phyloP scores from a whole-genome alignment of 1,140 invertebrate species.

The Drosophila tsacasi region DNA sequence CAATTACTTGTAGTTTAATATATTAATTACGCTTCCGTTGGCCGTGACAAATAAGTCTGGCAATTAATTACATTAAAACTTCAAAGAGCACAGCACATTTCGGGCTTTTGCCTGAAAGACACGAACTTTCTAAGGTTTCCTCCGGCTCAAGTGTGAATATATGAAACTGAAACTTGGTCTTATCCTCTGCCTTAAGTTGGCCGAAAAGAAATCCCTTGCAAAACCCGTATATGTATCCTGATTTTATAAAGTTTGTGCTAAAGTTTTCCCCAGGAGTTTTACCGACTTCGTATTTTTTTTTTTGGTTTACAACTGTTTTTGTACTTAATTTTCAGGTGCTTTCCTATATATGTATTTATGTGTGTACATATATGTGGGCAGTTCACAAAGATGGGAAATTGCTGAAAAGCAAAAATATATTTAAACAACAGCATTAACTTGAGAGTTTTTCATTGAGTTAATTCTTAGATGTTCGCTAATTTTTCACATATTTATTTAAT shows the following conservation, averaged over 20 bases:
- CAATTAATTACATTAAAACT: constrained; percentile 33
- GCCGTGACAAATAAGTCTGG: constrained; percentile 19
- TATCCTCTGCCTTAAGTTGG: constrained; percentile 2
- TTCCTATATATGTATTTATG: not conserved
- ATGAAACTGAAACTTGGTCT: constrained; percentile 15
- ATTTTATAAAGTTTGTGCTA: constrained; percentile 9
- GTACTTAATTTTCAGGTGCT: constrained; percentile 3
- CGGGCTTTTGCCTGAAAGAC: constrained; percentile 3
- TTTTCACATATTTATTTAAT: not conserved
- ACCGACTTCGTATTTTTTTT: not conserved
- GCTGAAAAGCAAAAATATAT: not conserved
- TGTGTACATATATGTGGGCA: not conserved
- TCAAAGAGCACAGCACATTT: constrained; percentile 16
- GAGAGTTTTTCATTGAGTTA: not conserved
- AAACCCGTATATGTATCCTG: constrained; percentile 1
- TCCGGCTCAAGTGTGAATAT: constrained; percentile 6
- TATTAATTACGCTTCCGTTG: constrained; percentile 23
- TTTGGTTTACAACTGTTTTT: not conserved
- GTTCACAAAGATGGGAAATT: not conserved
- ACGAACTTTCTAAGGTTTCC: constrained; percentile 15
- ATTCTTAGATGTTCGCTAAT: no score
- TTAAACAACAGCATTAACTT: not conserved
- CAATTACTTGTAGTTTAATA: constrained; percentile 16
- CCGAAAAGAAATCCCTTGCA: not conserved
- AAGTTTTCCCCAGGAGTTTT: constrained; percentile 6